These are phyloP conservation scores for Halcyon senegalensis DNA, from an alignment of 2,113 vertebrate species.

Conservation along the genomic window DNA sequence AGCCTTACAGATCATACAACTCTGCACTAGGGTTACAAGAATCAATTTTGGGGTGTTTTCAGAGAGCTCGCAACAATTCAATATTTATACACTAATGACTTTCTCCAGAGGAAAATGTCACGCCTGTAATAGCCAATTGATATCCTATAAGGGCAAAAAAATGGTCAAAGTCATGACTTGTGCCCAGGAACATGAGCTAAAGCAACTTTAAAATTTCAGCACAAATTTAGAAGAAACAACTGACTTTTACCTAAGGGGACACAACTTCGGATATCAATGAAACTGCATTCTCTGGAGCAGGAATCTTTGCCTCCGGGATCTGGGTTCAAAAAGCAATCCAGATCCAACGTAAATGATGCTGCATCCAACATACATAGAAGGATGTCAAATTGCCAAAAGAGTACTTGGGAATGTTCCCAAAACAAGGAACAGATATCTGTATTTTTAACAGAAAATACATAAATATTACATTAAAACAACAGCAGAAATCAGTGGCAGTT, in stretches of 20 bases:
- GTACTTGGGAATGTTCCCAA: background rate
- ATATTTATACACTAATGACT: background rate
- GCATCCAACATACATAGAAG: background rate
- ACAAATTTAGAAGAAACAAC: background rate
- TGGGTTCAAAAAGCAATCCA: background rate
- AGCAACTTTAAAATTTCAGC: background rate
- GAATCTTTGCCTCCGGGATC: background rate
- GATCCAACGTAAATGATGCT: background rate
- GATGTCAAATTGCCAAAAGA: background rate
- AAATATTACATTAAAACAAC: background rate
- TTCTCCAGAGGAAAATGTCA: background rate
- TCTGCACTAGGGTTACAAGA: background rate
- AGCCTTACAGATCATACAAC: background rate
- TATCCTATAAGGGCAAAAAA: fast-evolving
- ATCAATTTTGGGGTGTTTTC: background rate
- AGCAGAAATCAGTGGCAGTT: background rate
- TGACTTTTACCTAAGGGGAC: background rate
- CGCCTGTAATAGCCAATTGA: background rate
- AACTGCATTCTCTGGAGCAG: background rate
- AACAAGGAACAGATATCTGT: background rate
- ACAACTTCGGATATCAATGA: background rate
- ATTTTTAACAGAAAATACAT: background rate
- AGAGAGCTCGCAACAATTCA: background rate
- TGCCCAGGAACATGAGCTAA: background rate
- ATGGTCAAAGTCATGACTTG: background rate